Evolutionary conservation across 1,140 invertebrate species (phyloP).

Genomic region (Bombyx mandarina): DNA sequence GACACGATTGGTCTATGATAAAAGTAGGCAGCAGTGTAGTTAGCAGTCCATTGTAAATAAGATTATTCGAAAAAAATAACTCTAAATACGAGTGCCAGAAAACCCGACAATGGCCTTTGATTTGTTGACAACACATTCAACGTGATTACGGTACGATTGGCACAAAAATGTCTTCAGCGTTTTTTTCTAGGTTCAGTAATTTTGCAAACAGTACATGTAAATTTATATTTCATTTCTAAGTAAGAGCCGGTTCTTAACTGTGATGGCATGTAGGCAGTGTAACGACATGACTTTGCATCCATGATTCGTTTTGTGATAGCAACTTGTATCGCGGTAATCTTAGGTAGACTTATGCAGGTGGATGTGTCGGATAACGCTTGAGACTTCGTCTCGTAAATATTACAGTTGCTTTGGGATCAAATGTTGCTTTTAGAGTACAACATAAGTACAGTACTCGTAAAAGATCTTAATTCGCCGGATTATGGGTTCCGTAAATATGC

Average conservation of each 20-base stretch:
- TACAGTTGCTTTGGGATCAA: neutral
- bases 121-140: no score
- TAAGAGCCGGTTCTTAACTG: slow-evolving; percentile 14
- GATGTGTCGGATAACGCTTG: neutral
- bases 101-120: no score
- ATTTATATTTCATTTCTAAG: no score
- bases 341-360: neutral
- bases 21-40: no score
- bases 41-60: no score
- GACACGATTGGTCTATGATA: no score
- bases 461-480: neutral
- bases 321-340: slow-evolving; percentile 26
- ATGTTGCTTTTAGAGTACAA: neutral
- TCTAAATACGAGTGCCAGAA: no score
- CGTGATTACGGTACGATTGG: no score
- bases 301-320: slow-evolving; percentile 3
- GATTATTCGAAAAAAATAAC: no score
- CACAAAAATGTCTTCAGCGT: no score
- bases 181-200: no score
- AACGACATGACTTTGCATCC: slow-evolving; percentile 5
- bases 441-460: neutral
- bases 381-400: neutral
- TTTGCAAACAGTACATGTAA: no score
- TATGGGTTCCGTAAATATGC: neutral
- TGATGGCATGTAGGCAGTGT: slow-evolving; percentile 16